Conservation (phyloP, 53 echinoderm and acorn worm genomes). For the Stichopus horrens region DNA sequence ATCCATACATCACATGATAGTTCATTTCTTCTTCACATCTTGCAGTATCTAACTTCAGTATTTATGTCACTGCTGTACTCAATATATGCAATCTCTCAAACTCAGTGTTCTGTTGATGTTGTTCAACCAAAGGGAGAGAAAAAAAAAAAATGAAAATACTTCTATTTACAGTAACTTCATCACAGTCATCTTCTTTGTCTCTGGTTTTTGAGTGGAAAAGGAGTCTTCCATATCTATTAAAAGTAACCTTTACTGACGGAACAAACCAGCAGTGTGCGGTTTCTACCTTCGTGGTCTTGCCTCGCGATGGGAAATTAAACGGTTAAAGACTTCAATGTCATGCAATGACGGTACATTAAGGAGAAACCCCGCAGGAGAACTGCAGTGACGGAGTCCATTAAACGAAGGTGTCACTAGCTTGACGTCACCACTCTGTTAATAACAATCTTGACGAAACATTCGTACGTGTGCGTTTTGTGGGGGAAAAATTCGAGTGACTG, state of each 20-base stretch:
- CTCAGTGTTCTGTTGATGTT: too few relatives aligned
- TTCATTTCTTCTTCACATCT: too few relatives aligned
- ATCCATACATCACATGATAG: too few relatives aligned
- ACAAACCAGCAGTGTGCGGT: neutral
- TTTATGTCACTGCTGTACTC: too few relatives aligned
- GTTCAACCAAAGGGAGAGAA: too few relatives aligned
- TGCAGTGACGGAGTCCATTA: conserved; percentile 3
- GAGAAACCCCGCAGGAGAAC: neutral
- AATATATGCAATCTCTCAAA: too few relatives aligned
- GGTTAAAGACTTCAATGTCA: conserved; percentile 11
- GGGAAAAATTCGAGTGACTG: neutral
- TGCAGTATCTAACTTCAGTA: too few relatives aligned
- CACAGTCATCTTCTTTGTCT: too few relatives aligned
- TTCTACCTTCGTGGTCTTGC: neutral
- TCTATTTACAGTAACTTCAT: too few relatives aligned
- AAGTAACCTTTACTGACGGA: neutral
- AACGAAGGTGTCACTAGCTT: conserved; percentile 31
- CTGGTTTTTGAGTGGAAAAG: neutral
- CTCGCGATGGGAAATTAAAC: neutral
- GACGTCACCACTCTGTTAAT: conserved; percentile 7
- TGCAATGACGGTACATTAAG: neutral
- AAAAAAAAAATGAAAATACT: too few relatives aligned
- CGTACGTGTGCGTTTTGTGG: neutral
- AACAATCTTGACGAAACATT: conserved; percentile 28
- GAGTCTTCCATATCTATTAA: neutral